Evolutionary conservation across 2,797 vertebrate species (phyloP).

Genomic region (Psittacula derbiana): DNA sequence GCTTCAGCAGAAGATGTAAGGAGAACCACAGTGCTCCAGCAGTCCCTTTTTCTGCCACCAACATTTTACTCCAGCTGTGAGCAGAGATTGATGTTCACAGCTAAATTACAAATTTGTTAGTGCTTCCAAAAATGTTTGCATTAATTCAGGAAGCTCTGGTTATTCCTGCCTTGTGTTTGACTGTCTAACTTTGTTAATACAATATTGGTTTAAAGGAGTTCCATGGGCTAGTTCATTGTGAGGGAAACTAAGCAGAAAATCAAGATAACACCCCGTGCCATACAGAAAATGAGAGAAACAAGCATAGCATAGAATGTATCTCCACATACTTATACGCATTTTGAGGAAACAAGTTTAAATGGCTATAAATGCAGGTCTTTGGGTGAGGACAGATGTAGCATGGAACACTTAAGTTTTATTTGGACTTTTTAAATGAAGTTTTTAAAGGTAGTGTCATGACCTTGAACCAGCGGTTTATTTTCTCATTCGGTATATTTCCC

Average conservation of each 20-base stretch:
- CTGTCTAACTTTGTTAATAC: neutral
- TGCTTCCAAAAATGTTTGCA: neutral
- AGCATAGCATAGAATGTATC: neutral
- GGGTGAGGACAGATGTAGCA: neutral
- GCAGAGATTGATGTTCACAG: neutral
- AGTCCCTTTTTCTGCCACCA: neutral
- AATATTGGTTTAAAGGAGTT: neutral
- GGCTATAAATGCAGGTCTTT: neutral
- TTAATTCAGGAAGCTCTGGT: neutral
- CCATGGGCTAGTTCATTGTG: neutral
- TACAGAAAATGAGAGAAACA: neutral
- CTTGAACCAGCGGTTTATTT: neutral
- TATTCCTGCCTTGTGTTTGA: neutral
- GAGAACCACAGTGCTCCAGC: neutral
- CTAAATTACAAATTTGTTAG: neutral
- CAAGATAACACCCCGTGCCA: neutral
- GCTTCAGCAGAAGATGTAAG: neutral
- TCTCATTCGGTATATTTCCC: neutral
- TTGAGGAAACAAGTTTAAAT: neutral
- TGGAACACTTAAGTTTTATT: neutral
- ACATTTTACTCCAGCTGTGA: neutral
- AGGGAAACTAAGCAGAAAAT: neutral
- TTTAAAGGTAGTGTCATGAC: neutral
- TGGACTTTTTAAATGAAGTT: neutral
- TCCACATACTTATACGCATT: neutral